Percentiles rank a stretch among this genome's conserved stretches.
Evolutionary conservation across 2,888 invertebrate species (phyloP).

Genomic region (Andrena bucephala): DNA sequence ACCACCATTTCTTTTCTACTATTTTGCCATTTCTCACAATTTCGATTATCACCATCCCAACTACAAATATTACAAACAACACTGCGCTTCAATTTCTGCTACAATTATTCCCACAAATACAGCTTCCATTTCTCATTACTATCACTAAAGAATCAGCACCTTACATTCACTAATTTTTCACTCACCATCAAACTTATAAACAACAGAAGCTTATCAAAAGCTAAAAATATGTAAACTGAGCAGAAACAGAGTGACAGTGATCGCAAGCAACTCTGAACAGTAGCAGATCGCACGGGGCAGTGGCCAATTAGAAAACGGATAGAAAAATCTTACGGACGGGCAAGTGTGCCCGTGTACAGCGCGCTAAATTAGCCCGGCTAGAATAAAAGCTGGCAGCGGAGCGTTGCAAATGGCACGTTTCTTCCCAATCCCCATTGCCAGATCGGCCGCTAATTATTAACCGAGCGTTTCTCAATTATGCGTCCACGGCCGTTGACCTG

Average conservation of each 20-base stretch:
- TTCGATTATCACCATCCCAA: no score
- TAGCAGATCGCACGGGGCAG: neutral
- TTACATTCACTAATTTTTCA: no score
- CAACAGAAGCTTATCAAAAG: no score
- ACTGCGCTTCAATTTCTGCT: no score
- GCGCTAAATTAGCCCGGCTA: conserved; percentile 40
- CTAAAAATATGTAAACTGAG: no score
- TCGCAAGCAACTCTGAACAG: neutral
- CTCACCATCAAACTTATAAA: no score
- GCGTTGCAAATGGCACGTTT: conserved; percentile 48
- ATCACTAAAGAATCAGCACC: no score
- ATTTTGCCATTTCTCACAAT: no score
- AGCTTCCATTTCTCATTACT: no score
- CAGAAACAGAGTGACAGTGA: neutral
- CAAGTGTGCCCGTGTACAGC: neutral
- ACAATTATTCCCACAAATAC: no score
- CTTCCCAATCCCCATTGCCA: conserved; percentile 46
- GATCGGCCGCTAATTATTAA: conserved; percentile 52
- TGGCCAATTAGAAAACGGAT: neutral
- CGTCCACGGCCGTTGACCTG: conserved; percentile 48
- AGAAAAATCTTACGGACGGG: conserved; percentile 7
- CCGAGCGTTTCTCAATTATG: conserved; percentile 45
- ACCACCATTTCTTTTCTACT: no score
- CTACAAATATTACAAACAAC: no score
- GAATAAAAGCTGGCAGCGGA: conserved; percentile 55